A percentile compares a stretch with the other conserved stretches of the same genome.
Evolutionary conservation across 2,113 vertebrate species (phyloP).

Genomic region (Notechis scutatus): DNA sequence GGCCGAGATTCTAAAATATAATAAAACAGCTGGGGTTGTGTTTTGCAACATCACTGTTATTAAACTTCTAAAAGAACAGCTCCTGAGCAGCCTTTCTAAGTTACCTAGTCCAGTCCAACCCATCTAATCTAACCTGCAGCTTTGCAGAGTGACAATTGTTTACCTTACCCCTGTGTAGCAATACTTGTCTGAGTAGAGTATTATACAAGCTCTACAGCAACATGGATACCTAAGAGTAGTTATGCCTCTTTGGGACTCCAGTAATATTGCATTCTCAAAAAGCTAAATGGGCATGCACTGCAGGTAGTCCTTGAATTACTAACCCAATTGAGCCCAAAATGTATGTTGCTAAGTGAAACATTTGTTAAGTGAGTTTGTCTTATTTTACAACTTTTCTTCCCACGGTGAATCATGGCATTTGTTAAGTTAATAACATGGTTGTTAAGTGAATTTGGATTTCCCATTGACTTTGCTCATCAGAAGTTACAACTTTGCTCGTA

Average conservation of each 20-base stretch:
- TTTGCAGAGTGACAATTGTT: not conserved
- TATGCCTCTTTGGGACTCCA: not conserved
- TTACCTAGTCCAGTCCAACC: not conserved
- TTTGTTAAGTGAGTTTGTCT: not conserved
- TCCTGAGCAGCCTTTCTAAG: not conserved
- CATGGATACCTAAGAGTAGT: not conserved
- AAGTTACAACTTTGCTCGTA: no score
- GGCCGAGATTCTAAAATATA: not conserved
- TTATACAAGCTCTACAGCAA: not conserved
- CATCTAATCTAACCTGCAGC: not conserved
- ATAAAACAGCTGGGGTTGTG: not conserved
- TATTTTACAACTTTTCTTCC: not conserved
- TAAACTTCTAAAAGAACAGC: not conserved
- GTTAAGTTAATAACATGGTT: not conserved
- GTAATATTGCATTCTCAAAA: not conserved
- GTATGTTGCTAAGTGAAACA: not conserved
- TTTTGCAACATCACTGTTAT: not conserved
- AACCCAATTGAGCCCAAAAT: not conserved
- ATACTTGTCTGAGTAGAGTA: not conserved
- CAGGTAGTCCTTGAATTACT: not conserved
- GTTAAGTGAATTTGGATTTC: not conserved
- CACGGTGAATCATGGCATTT: not conserved
- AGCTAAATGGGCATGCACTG: not conserved
- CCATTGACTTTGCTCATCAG: not conserved
- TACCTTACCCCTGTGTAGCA: not conserved